These are phyloP conservation scores for Pantherophis alleghaniensis DNA, from an alignment of 2,797 vertebrate genomes.

Conservation along the genomic window DNA sequence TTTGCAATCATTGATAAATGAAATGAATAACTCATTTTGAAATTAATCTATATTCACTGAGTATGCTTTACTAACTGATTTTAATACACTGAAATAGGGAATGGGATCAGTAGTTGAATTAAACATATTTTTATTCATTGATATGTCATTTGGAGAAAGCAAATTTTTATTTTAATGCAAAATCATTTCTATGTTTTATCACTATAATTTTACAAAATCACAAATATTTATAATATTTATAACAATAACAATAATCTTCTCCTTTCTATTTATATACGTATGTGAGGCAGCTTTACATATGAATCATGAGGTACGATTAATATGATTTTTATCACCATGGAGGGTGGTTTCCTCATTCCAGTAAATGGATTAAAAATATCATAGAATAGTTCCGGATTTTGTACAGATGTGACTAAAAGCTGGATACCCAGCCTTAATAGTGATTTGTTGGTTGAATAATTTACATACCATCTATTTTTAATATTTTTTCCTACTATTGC, in stretches of 20 bases:
- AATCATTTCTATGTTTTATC: background rate
- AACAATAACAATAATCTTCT: background rate
- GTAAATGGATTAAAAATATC: slow-evolving; percentile 13
- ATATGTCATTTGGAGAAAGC: background rate
- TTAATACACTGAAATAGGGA: background rate
- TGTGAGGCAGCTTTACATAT: background rate
- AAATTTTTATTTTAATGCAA: background rate
- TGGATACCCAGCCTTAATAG: background rate
- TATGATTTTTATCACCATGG: background rate
- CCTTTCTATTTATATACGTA: background rate
- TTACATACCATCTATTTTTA: slow-evolving; percentile 16
- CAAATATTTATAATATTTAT: background rate
- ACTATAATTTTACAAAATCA: background rate
- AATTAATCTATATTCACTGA: background rate
- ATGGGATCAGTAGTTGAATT: background rate
- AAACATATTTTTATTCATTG: background rate
- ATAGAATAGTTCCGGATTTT: slow-evolving; percentile 8
- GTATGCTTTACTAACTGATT: background rate
- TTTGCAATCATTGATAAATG: background rate
- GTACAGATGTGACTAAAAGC: background rate
- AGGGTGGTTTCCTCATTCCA: background rate
- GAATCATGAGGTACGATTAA: slow-evolving; percentile 3
- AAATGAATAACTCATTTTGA: background rate
- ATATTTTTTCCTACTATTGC: slow-evolving; percentile 10
- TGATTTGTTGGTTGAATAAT: slow-evolving; percentile 9